These are phyloP conservation scores for Astyanax mexicanus DNA, from an alignment of 2,797 vertebrate species.

Conservation along the genomic window DNA sequence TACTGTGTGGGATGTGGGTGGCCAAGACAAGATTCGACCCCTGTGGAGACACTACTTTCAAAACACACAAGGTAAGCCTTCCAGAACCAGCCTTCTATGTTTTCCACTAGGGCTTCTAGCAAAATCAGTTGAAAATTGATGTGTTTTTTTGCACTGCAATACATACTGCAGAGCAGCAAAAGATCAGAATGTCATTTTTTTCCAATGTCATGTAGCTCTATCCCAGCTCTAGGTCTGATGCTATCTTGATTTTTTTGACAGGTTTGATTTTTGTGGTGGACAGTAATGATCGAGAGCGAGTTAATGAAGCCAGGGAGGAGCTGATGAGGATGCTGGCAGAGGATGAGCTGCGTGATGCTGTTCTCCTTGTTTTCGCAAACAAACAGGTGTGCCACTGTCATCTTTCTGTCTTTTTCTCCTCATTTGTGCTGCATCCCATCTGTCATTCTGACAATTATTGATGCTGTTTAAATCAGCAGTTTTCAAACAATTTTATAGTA, in stretches of 20 bases:
- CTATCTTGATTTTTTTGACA: too few relatives aligned
- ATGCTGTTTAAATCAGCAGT: too few relatives aligned
- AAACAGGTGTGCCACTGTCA: conserved; percentile 88
- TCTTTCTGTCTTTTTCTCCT: neutral
- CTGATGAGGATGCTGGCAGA: conserved; percentile 98
- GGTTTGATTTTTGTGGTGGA: conserved; percentile 98
- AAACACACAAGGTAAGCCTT: conserved; percentile 61
- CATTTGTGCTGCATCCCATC: conserved; percentile 32
- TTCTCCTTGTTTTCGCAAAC: conserved; percentile 95
- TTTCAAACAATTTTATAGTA: neutral
- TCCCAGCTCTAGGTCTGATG: too few relatives aligned
- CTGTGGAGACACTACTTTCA: conserved; percentile 81
- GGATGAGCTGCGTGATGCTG: conserved; percentile 94
- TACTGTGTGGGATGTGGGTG: conserved; percentile 87
- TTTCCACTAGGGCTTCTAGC: too few relatives aligned
- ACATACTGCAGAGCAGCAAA: too few relatives aligned
- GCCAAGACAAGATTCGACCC: conserved; percentile 82
- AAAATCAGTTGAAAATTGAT: too few relatives aligned
- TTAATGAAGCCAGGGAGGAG: conserved; percentile 96
- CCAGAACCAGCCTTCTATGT: conserved; percentile 25
- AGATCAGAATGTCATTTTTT: too few relatives aligned
- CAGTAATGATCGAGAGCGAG: conserved; percentile 96
- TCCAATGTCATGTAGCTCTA: too few relatives aligned
- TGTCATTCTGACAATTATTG: too few relatives aligned
- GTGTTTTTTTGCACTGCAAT: conserved; percentile 13